Evolutionary conservation across 2,113 vertebrate genomes (phyloP).

Genomic region (Tylochromis polylepis): DNA sequence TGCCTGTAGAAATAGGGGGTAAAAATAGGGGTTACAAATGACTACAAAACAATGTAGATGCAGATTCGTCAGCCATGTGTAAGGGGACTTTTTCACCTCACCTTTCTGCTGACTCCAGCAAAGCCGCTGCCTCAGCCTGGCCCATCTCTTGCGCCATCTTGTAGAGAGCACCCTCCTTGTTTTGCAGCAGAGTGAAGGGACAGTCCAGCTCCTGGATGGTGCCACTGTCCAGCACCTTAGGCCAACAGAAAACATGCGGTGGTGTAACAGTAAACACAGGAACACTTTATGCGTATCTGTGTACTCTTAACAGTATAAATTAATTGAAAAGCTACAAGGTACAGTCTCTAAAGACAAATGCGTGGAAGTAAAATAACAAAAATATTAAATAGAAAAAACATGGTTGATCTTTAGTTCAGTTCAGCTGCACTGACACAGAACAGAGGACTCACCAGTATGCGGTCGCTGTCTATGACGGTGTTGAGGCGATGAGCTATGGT

Average conservation of each 20-base stretch:
- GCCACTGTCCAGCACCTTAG: conserved; percentile 47
- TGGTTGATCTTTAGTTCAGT: neutral
- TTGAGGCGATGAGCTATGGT: conserved; percentile 95
- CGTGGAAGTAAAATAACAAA: no score
- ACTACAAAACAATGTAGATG: fast-evolving
- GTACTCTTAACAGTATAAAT: neutral
- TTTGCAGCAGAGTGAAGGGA: conserved; percentile 42
- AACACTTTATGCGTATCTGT: neutral
- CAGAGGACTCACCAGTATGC: conserved; percentile 83
- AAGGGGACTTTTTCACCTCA: neutral
- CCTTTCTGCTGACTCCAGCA: conserved; percentile 20
- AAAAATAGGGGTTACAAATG: neutral
- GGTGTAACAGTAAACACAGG: neutral
- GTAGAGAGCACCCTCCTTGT: conserved; percentile 34
- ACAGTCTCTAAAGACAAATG: neutral
- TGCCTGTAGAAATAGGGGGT: neutral
- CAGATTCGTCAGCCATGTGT: neutral
- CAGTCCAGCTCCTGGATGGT: conserved; percentile 33
- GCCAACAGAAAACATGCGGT: neutral
- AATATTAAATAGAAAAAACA: no score
- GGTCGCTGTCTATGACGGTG: conserved; percentile 94
- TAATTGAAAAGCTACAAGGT: neutral
- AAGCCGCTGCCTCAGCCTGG: conserved; percentile 2
- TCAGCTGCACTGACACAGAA: no score
- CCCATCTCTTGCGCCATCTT: conserved; percentile 54